Conservation (phyloP, 2,888 invertebrate species). For the Nowickia ferox region DNA sequence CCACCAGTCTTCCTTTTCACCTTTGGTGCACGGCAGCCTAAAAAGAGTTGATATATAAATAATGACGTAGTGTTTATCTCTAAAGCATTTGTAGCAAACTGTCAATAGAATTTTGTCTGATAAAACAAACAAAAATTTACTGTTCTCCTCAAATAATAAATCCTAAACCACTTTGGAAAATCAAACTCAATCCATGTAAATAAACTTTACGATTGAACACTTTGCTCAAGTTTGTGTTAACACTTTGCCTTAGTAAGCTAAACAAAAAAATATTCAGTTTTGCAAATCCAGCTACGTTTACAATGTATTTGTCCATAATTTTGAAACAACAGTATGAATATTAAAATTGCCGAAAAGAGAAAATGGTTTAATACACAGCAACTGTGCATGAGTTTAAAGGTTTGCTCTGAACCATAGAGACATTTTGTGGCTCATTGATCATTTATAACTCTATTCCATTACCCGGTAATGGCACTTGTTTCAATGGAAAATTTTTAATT, state of each 20-base stretch:
- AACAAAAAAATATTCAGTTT: background rate
- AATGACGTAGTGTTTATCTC: too few species aligned
- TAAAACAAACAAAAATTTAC: background rate
- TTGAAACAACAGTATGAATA: background rate
- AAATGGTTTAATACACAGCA: background rate
- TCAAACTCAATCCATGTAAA: slow-evolving; percentile 53
- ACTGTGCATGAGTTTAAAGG: background rate
- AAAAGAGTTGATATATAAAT: too few species aligned
- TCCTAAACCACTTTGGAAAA: slow-evolving; percentile 14
- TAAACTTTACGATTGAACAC: slow-evolving; percentile 52
- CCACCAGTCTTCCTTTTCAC: too few species aligned
- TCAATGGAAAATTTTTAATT: slow-evolving; percentile 21
- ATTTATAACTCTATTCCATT: slow-evolving; percentile 14
- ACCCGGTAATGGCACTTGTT: background rate
- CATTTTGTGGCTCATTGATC: slow-evolving; percentile 26
- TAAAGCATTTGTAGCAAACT: background rate
- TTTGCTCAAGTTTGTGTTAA: slow-evolving; percentile 19
- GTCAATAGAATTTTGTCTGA: slow-evolving; percentile 34
- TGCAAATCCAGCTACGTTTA: background rate
- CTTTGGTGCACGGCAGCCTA: too few species aligned
- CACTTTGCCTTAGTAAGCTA: slow-evolving; percentile 5
- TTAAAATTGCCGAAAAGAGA: background rate
- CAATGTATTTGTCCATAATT: background rate
- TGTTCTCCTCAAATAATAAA: background rate
- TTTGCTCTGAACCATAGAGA: slow-evolving; percentile 12